Conservation (phyloP, 2,888 invertebrate species). For the Antheraea assamensis region DNA sequence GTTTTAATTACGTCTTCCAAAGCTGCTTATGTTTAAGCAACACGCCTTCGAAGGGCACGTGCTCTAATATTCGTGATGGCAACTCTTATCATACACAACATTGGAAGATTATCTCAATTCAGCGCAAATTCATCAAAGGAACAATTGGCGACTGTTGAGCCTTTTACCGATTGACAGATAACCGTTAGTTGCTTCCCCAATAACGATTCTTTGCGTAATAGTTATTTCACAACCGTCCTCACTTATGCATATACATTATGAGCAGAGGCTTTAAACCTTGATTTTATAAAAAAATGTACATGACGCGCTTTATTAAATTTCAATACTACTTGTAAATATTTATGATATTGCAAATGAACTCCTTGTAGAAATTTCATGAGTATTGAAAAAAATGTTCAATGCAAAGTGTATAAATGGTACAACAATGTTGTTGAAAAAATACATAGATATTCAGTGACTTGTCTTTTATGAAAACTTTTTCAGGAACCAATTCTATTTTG, state of each 20-base stretch:
- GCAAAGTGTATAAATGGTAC: no score
- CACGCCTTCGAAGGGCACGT: neutral
- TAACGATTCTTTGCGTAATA: no score
- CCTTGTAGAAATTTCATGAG: no score
- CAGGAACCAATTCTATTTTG: constrained; percentile 50
- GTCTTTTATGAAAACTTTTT: constrained; percentile 24
- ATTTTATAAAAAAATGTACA: no score
- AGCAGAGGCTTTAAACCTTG: no score
- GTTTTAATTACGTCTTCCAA: neutral
- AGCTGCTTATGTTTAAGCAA: neutral
- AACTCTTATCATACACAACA: neutral
- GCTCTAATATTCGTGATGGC: neutral
- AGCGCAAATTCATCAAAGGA: neutral
- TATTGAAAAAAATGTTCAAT: no score
- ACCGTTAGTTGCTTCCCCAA: no score
- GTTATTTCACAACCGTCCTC: no score
- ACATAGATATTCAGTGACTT: neutral
- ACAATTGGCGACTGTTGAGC: neutral
- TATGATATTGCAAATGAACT: no score
- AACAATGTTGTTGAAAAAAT: neutral
- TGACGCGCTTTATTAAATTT: no score
- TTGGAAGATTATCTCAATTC: neutral
- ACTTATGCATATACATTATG: no score
- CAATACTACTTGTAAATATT: no score
- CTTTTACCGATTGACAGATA: neutral